Base-by-base conservation (phyloP, 1,140 invertebrate genomes). In the Radopholus similis region DNA sequence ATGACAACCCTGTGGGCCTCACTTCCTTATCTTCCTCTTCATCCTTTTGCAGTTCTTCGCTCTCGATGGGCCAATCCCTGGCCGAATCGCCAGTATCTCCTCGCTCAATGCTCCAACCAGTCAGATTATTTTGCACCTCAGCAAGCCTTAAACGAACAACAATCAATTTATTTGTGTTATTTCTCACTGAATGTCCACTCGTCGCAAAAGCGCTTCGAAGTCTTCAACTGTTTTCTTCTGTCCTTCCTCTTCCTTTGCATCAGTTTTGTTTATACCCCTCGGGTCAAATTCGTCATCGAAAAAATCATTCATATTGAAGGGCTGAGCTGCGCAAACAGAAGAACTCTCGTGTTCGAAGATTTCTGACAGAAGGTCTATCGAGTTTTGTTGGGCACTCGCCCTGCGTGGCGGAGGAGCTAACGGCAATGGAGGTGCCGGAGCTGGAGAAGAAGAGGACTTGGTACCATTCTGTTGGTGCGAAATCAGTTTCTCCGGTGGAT, bases 271-370 rank as follows among this genome's bases (percentile, higher is more conserved):
- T 75, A 53, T 23, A 38, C 66, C 40, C 71, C 77, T 35, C n/a
- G 77, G 77, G 66, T 79, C 76, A 54, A 79, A 79, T 23, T 64
- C 55, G 53, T 80, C 75, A 59, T 79, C 77, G 42, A 78, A 80
- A 9, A 78, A n/a, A 26, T 75, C 65, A 15, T 76, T 59, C 49
- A 67, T 38, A 64, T 74, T 62, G 30, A 53, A 34, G 11, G 62
- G 55, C 6, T 67, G 44, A 60, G 35, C 18, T 30, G 21, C 6
- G 56, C 26, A 40, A 5, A 5, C 6, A 30, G 26, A 35, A 30
- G 5, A 34, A 18, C 21, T 23, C 30, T 42, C 9, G 18, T 47
- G 59, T 49, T 30, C 37, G 30, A 62, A 62, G 30, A 62, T 26
- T 35, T 62, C 40, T 21, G 13, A 35, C 1, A 62, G 49, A 32